These are phyloP conservation scores for Bergia sp. DNA, from an alignment of 92 coral and sea anemone genomes.

Conservation along the genomic window DNA sequence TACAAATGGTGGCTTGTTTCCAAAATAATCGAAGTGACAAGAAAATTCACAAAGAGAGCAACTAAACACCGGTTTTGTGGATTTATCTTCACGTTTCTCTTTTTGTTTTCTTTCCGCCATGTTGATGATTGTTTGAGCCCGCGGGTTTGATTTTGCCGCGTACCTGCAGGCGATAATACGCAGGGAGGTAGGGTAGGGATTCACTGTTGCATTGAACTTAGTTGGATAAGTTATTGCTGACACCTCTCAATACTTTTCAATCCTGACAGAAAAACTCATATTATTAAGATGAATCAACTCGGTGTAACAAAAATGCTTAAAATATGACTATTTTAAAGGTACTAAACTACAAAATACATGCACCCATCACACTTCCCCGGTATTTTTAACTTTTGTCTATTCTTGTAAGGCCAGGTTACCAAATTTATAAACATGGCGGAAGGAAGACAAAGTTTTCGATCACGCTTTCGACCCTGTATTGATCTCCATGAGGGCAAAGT, in stretches of 20 bases:
- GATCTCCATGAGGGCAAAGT: conserved; percentile 60
- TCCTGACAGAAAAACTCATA: neutral
- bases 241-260: neutral
- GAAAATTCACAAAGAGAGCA: conserved; percentile 83
- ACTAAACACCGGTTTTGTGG: conserved; percentile 36
- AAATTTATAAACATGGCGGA: conserved; percentile 38
- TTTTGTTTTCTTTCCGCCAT: conserved; percentile 36
- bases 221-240: neutral
- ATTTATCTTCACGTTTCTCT: conserved; percentile 20
- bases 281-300: neutral
- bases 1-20: conserved; percentile 82
- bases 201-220: too few relatives aligned
- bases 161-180: neutral
- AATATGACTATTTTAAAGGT: neutral
- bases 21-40: conserved; percentile 83
- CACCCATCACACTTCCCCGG: neutral
- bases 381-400: neutral
- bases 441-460: neutral
- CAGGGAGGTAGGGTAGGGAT: neutral
- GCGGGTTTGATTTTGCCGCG: conserved; percentile 28
- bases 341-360: neutral
- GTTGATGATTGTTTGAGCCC: conserved; percentile 44
- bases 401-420: neutral
- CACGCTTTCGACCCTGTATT: conserved; percentile 57
- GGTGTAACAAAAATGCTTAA: neutral